phyloP scores from a whole-genome alignment of 1,140 invertebrate species.

The Solen grandis region DNA sequence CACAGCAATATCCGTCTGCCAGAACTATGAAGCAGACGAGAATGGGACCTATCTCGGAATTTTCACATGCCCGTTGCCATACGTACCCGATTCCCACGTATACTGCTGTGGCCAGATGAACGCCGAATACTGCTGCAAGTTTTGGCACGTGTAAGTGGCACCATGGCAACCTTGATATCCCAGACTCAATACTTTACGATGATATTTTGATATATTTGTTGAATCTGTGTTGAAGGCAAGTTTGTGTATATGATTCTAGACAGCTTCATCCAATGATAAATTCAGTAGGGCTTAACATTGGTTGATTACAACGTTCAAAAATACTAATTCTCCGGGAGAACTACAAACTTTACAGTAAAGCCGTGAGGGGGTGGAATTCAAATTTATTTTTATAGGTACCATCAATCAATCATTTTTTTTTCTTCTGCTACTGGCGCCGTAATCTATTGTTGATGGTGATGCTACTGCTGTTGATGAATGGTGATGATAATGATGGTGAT shows the following conservation, averaged over 20 bases:
- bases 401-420: no score
- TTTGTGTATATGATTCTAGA: background rate
- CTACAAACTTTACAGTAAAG: no score
- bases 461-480: background rate
- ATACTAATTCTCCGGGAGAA: background rate
- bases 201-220: background rate
- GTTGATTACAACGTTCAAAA: background rate
- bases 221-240: background rate
- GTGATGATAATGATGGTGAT: background rate
- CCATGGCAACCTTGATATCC: background rate
- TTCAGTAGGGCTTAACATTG: background rate
- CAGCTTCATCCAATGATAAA: background rate
- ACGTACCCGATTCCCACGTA: conserved; percentile 55
- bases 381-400: no score
- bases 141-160: conserved; percentile 49
- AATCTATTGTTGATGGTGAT: background rate
- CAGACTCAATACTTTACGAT: background rate
- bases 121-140: conserved; percentile 53
- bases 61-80: conserved; percentile 56
- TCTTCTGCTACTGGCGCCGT: background rate
- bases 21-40: conserved; percentile 52
- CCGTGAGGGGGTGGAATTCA: no score
- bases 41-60: conserved; percentile 56
- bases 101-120: conserved; percentile 53
- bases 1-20: conserved; percentile 44